These are phyloP conservation scores for Ibidorhyncha struthersii DNA, from an alignment of 2,113 vertebrate species.

Conservation along the genomic window DNA sequence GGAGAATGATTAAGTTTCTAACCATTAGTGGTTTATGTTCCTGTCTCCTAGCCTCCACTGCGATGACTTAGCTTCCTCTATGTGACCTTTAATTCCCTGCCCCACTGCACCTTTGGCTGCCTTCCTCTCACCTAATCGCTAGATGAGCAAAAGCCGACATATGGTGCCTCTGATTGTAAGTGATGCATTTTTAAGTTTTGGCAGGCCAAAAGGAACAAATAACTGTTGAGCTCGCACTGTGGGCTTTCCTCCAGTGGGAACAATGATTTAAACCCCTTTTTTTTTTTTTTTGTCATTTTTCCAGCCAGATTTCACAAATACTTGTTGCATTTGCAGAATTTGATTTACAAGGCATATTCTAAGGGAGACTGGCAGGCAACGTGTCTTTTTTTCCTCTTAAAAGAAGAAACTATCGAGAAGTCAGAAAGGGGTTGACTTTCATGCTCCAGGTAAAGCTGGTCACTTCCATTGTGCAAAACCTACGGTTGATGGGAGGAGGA, in stretches of 20 bases:
- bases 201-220: slow-evolving; percentile 27
- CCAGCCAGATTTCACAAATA: neutral
- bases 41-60: neutral
- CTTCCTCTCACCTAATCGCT: neutral
- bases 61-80: neutral
- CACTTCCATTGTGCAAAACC: neutral
- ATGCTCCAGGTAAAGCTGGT: neutral
- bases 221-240: neutral
- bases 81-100: neutral
- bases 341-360: neutral
- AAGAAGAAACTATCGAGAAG: neutral
- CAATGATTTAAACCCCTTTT: neutral
- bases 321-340: neutral
- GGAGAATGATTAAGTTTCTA: neutral
- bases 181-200: neutral
- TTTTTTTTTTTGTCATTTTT: neutral
- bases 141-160: slow-evolving; percentile 9
- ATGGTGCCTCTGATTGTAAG: neutral
- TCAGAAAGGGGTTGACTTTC: neutral
- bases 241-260: neutral
- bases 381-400: neutral
- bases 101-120: neutral
- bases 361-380: neutral
- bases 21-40: neutral
- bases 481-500: neutral